Evolutionary conservation across 1,140 invertebrate species (phyloP), one percentile per base, ranked within the genome.

Genomic region (Eurosta solidaginis): DNA sequence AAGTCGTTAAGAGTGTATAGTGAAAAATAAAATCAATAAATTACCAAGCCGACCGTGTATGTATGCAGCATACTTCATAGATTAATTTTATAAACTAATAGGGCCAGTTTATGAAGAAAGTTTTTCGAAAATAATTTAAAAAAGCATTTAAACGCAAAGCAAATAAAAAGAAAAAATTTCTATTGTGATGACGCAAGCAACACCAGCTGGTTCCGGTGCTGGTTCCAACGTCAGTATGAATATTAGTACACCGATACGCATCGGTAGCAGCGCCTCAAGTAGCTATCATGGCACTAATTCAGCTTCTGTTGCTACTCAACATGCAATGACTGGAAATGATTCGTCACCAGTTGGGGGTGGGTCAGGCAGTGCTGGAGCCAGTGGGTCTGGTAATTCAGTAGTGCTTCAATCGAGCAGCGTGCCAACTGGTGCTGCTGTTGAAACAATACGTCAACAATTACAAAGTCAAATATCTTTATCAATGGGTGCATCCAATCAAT

Each of bases 171-270:
- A 68, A 68, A 33, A 33, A 20, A 20, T 40, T 22, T 6, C 10
- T 68, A 40, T 68, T n/a, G 45, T 10, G 22, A 79, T 79, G 78
- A 59, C 78, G 54, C 78, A 79, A 49, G 68, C 44, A 25, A 78
- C 68, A 17, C 36, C 77, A 52, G 45, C 42, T 36, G 77, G 54
- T 20, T 33, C 54, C 20, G 45, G 59, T 33, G 74, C 22, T 49
- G 73, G 44, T 12, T n/a, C 63, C 9, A 63, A 42, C 44, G 44
- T 74, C 22, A 74, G 29, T 20, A 78, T 36, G 59, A 54, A 63
- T 77, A 83, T 81, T 59, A 83, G 83, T 80, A 83, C 83, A 27
- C 85, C 85, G n/a, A 86, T 86, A 47, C 81, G 85, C 47, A 86
- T 86, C 27, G 83, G 84, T 49, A 85, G 84, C 78, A 80, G 79